phyloP scores from a whole-genome alignment of 2,113 vertebrate species.

The Thalassarche chlororhynchos region DNA sequence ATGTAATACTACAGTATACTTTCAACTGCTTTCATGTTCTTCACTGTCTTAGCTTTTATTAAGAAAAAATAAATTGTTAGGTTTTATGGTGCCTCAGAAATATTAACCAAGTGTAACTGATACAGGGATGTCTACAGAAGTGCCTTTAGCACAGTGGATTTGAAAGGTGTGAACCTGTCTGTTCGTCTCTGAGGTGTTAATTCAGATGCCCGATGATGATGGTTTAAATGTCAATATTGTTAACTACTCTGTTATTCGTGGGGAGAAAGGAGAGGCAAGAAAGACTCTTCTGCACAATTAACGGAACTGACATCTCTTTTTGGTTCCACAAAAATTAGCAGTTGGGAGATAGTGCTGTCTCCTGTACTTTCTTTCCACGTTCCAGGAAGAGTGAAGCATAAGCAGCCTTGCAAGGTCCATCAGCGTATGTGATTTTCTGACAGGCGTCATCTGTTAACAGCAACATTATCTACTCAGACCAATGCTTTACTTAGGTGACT shows the following conservation, averaged over 20 bases:
- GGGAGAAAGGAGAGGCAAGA: slow-evolving; percentile 6
- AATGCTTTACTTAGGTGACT: not conserved
- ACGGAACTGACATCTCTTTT: slow-evolving; percentile 37
- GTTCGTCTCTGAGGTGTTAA: slow-evolving; percentile 39
- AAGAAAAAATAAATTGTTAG: slow-evolving; percentile 24
- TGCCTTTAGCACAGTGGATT: slow-evolving; percentile 22
- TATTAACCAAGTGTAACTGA: slow-evolving; percentile 16
- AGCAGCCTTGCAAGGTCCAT: not conserved
- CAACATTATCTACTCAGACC: not conserved
- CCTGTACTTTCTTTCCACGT: not conserved
- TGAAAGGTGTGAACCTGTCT: slow-evolving; percentile 43
- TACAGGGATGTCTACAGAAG: not conserved
- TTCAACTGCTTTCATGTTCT: not conserved
- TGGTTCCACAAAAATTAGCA: slow-evolving; percentile 17
- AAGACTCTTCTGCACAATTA: slow-evolving; percentile 29
- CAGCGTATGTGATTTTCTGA: not conserved
- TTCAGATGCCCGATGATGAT: slow-evolving; percentile 46
- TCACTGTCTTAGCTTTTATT: not conserved
- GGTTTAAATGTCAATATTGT: slow-evolving; percentile 65
- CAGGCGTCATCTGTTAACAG: not conserved
- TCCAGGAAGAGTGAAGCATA: not conserved
- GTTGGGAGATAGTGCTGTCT: not conserved
- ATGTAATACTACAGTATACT: not conserved
- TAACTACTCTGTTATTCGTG: slow-evolving; percentile 38
- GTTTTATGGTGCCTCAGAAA: slow-evolving; percentile 5